Base-by-base conservation (phyloP, 2,888 invertebrate species). In the Andrena haemorrhoa region DNA sequence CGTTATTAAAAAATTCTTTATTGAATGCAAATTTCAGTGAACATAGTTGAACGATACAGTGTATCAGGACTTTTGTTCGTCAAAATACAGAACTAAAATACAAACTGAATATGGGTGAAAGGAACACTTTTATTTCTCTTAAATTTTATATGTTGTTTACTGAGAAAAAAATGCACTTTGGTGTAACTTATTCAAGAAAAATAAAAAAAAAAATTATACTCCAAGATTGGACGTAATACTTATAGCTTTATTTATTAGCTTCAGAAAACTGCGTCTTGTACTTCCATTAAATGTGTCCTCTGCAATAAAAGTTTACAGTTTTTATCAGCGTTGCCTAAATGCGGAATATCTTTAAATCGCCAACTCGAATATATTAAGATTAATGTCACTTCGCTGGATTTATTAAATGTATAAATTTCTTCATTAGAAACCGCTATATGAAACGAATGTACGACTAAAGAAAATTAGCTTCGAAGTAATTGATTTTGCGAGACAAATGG, bases 51-150 rank as follows among this genome's bases (percentile, higher is more conserved):
- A 63, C 51, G 49, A 31, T 49, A 47, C 61, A 61, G 49, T 23
- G 35, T 47, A 72, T 53, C 29, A 35, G 7, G 12, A 61, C 23
- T 31, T 26, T 49, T 16, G 56, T 63, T 66, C 68, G 56, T n/a
- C 69, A 61, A 35, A 68, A 70, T 70, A 58, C 60, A 51, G 12
- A 74, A 63, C 73, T 10, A 56, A 76, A 75, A 66, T 53, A 53
- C 69, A 70, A 69, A 20, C 33, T 51, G 26, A 58, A 64, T 61
- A 64, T 33, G 5, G 33, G 58, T 31, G 35, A 26, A 31, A 49
- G 56, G 20, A 68, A 63, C 53, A n/a, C 20, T 73, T 10, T 29
- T 41, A 20, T 58, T 20, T 29, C 35, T 63, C 47, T 20, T 41
- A 41, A 41, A 49, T 65, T n/a, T 63, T 58, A 60, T 60, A 75